Base-by-base conservation (phyloP, 2,797 vertebrate species). In the Myripristis jacobus region DNA sequence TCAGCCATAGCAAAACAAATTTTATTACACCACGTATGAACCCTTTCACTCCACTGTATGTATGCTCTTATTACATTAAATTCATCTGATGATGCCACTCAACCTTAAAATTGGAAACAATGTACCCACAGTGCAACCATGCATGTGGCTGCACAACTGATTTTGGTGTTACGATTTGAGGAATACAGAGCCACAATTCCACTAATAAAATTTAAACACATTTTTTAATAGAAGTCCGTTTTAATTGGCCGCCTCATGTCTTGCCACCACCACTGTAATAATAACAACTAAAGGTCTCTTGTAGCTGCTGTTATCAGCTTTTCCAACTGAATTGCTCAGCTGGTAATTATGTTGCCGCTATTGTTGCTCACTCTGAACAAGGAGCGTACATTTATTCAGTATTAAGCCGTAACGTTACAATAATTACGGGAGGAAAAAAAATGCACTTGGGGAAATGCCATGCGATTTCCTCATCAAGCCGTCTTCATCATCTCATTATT, bases 381-480 rank as follows among this genome's bases (percentile, higher is more conserved):
- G 56, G 11, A 57, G 24, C 43, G 11, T 6, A 50, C 36, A 18
- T 66, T 59, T 15, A 9, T 56, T 66, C 51, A 19, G 36, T 46
- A 70, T 74, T 74, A 77, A 74, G 58, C 65, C 50, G 68, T 65
- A 86, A 70, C 74, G 54, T 57, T 36, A 46, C 50, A 65, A 71
- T 82, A 73, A 81, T 75, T 44, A 79, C 27, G n/a, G 1, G 25
- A 25, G n/a, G n/a, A n/a, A 24, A 29, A 25, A 63, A 71, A 66
- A 51, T 25, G 6, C 69, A 38, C 64, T 62, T 43, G 55, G 59
- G 60, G 69, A 75, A 71, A 77, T 58, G 56, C 77, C 60, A 68
- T 34, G 76, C 70, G 43, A 67, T 77, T 85, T 77, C 59, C 70
- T 64, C 47, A 67, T 83, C 53, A 67, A 77, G 34, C 66, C 13